phyloP scores from a whole-genome alignment of 2,113 vertebrate species.

The western clawed frog (Xenopus tropicalis) region UCB_Xtro_10.0 CM004449.2:129677501-129678000 shows the following conservation, averaged over 20 bases:
- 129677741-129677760: constrained; percentile 66
- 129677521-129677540: fast-evolving
- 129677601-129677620: constrained; percentile 54
- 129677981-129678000: too few relatives aligned
- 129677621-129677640: constrained; percentile 73
- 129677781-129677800: background rate
- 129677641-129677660: constrained; percentile 86
- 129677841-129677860: too few relatives aligned
- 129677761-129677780: background rate
- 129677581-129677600: constrained; percentile 45
- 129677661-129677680: constrained; percentile 93
- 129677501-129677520: fast-evolving
- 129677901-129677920: too few relatives aligned
- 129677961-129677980: too few relatives aligned
- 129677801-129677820: too few relatives aligned
- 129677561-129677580: constrained; percentile 4
- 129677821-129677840: too few relatives aligned
- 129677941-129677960: too few relatives aligned
- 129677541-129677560: background rate
- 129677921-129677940: too few relatives aligned
- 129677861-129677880: too few relatives aligned
- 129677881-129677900: too few relatives aligned
- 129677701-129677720: constrained; percentile 74
- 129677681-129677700: constrained; percentile 75
- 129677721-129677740: constrained; percentile 88